These are phyloP conservation scores for Malacoctenus gilli DNA, from an alignment of 2,797 vertebrate species.

Conservation along the genomic window DNA sequence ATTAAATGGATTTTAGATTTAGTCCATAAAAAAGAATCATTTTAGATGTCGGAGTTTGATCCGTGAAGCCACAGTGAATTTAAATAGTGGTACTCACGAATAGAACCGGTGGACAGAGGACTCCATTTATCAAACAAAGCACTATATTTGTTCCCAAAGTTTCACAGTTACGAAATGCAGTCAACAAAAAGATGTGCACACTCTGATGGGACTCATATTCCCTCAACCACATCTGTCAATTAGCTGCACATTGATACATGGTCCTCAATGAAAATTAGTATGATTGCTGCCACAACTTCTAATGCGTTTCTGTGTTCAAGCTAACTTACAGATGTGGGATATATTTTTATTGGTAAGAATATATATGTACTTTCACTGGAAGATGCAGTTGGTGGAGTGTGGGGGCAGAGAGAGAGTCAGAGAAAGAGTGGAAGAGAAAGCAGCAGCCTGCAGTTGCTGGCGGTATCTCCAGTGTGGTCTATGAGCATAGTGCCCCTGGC, in stretches of 20 bases:
- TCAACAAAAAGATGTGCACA: not conserved
- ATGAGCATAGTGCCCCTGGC: not conserved
- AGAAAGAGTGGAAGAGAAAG: not conserved
- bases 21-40: not conserved
- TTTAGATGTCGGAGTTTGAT: constrained; percentile 2
- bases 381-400: not conserved
- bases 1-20: not conserved
- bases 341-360: too few relatives aligned
- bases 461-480: not conserved
- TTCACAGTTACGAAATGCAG: not conserved
- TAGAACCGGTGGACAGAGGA: not conserved
- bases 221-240: not conserved
- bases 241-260: not conserved
- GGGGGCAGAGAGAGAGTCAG: not conserved
- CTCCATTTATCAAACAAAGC: not conserved
- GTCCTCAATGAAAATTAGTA: not conserved
- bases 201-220: not conserved
- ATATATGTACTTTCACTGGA: too few relatives aligned
- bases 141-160: not conserved
- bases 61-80: not conserved
- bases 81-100: not conserved
- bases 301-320: too few relatives aligned
- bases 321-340: too few relatives aligned
- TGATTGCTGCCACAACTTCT: too few relatives aligned
- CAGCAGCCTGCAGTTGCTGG: not conserved